Evolutionary conservation across 1,140 invertebrate genomes (phyloP), one percentile per base, ranked within the genome.

Genomic region (Drosophila arawakana): DNA sequence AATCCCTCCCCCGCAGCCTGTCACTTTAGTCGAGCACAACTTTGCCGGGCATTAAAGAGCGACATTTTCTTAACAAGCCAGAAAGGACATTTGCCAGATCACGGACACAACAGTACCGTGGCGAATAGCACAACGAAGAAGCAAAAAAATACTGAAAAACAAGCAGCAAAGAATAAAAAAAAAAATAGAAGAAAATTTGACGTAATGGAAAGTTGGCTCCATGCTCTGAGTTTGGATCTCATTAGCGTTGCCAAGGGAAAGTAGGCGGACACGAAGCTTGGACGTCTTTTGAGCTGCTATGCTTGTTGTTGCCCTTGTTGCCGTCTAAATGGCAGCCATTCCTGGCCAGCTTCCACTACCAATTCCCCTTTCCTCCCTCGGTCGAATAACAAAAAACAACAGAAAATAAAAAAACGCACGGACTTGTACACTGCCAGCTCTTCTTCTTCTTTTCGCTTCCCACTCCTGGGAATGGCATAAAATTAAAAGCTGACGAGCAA

Each of bases 401-500:
- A 58, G 63, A 37, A 67, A 52, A 54, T 60, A 62, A 74, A 59
- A 18, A 39, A 72, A 62, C 43, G 60, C 60, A 55, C 62, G 39
- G 10, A 57, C 54, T 41, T 63, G 15, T 5, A 25, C 15, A 30
- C 25, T 30, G 25, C 4, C 25, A 0, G 3, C 25, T 6, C 25
- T 6, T 30, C 25, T 30, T 30, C 25, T 30, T 30, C 25, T 30
- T 25, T 4, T 30, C 15, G 10, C 37, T 18, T 35, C 44, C 11
- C 25, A 11, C n/a, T 58, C 41, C 41, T 61, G 61, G 47, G 71
- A 43, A 77, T 73, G 78, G 78, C 78, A 91, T 83, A 90, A 91
- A 91, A 91, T 91, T 91, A 91, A 91, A 91, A 91, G 90, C 90
- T 91, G 90, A 91, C 89, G 90, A 91, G 90, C 76, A 75, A 91